These are phyloP conservation scores for Drosophila demipolita DNA, from an alignment of 2,888 invertebrate species.

Conservation along the genomic window DNA sequence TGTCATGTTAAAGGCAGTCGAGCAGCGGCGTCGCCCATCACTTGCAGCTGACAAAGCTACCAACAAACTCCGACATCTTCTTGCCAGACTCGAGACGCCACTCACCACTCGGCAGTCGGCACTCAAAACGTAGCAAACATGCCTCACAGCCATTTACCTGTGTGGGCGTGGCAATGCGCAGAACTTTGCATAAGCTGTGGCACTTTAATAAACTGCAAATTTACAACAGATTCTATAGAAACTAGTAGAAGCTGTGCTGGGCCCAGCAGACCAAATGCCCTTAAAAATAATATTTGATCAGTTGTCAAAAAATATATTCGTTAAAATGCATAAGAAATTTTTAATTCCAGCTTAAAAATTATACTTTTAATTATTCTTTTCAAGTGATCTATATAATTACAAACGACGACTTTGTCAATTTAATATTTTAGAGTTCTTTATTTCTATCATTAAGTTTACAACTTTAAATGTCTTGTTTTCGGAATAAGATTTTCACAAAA, in stretches of 20 bases:
- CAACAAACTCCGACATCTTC: constrained; percentile 27
- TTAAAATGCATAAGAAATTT: neutral
- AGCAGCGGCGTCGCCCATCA: constrained; percentile 69
- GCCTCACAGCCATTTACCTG: constrained; percentile 66
- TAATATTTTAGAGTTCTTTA: neutral
- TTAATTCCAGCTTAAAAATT: neutral
- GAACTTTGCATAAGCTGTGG: constrained; percentile 59
- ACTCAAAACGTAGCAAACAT: constrained; percentile 53
- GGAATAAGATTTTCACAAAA: accelerated
- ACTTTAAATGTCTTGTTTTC: neutral
- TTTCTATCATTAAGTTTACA: neutral
- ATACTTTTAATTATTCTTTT: neutral
- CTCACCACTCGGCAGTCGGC: constrained; percentile 38
- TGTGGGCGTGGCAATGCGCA: constrained; percentile 52
- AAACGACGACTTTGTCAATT: neutral
- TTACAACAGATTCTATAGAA: constrained; percentile 17
- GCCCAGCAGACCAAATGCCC: neutral
- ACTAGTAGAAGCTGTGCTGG: neutral
- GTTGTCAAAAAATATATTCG: neutral
- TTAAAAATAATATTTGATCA: neutral
- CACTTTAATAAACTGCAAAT: constrained; percentile 46
- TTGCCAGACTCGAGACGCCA: constrained; percentile 33
- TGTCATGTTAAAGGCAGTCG: constrained; percentile 80
- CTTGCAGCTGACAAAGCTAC: constrained; percentile 50
- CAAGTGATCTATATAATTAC: neutral